Evolutionary conservation across 2,888 invertebrate species (phyloP), one percentile per base, ranked within the genome.

Genomic region (Cataglyphis cursor): DNA sequence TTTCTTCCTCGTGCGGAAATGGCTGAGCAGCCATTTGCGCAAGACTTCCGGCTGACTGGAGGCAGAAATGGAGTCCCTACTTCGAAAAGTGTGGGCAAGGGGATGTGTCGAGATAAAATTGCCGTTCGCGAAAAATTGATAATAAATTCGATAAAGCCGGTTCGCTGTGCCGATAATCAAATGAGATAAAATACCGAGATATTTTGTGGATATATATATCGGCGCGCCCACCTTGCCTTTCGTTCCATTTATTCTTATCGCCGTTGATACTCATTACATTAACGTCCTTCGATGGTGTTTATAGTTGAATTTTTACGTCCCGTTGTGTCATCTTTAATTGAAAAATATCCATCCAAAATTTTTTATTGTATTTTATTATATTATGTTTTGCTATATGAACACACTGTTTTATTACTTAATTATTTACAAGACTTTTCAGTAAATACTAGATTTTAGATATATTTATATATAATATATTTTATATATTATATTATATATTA

Each of bases 21-120:
- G 94, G 94, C 92, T 94, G 94, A 94, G 93, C 93, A 94, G 92
- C 93, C 94, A 94, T 94, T 94, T 94, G 94, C 89, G 85, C 93
- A 93, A 94, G 93, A 94, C 93, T 94, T 94, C 94, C 94, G 94
- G 91, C 87, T 89, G 92, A 92, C 91, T 92, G 93, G 91, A 93
- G 92, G 92, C 90, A 93, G 94, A 94, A 94, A 94, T 94, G 93
- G 93, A 94, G 94, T 94, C 92, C 85, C 87, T 81, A 73, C 83
- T 87, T 73, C 59, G 72, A 78, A 86, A 87, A 86, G 84, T 85
- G 66, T 81, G 83, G 85, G 73, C 59, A 57, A 70, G 51, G 61
- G 81, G 62, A 8, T 12, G 38, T 41, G 84, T 78, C 81, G 65
- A 87, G 90, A 91, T 44, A 59, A 94, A 94, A 94, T 94, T 94